Base-by-base conservation (phyloP, 2,888 invertebrate species). In the Ferrisia virgata region DNA sequence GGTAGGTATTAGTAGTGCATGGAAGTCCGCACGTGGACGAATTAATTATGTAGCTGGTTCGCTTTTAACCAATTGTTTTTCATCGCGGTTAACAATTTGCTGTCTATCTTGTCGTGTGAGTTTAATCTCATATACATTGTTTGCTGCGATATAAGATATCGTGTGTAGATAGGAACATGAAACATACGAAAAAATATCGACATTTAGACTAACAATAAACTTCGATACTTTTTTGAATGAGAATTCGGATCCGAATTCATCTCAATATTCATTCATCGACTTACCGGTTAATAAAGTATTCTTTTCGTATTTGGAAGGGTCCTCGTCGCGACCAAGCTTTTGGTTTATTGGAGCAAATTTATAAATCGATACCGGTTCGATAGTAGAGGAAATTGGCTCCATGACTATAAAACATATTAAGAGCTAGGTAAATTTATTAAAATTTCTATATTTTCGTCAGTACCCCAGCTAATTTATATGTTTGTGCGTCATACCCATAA, bases 351-450 rank as follows among this genome's bases (percentile, higher is more conserved):
- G 22, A 22, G 15, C 72, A 3, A 47, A n/a, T 83, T 83, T 72
- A 33, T 83, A 83, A n/a, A 83, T 83, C 8, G 83, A 33, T 2
- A 83, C 36, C 9, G 83, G 47, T 25, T 72, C 76, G 25, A 83
- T 47, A 9, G 83, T 83, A 15, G 83, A 83, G n/a, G 83, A 83
- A 40, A 83, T 43, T 8, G 83, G 72, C 31, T 72, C 76, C 83
- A 83, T 83, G 6, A 28, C 83, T 83, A 13, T 5, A 78, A 31
- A 47, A 22, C n/a, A 79, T 39, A 9, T 5, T 11, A 9, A 22
- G 25, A 69, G 25, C 22, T 13, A 64, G 4, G 28, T 64, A 31
- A 72, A 72, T 72, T 72, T 13, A 13, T 31, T 15, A 58, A 13
- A 43, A 43, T 22, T 1, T 53, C 39, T 5, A 39, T 8, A 39